These are phyloP conservation scores for Eurypyga helias DNA, from an alignment of 2,113 vertebrate species.

Conservation along the genomic window DNA sequence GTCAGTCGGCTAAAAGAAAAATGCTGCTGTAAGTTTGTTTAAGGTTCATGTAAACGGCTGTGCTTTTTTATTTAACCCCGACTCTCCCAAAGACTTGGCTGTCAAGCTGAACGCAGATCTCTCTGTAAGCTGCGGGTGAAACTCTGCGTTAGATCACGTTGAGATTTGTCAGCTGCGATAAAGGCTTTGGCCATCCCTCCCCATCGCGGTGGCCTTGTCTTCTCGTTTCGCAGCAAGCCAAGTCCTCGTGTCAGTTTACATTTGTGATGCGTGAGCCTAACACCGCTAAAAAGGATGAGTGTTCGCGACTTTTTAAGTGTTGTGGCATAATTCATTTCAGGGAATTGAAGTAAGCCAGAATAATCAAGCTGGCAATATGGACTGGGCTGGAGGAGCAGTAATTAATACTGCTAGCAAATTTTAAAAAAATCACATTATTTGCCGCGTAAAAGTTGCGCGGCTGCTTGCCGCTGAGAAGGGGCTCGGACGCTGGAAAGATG, in stretches of 20 bases:
- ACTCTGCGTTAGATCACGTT: background rate
- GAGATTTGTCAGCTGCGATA: background rate
- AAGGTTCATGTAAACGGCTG: slow-evolving; percentile 82
- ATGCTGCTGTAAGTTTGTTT: slow-evolving; percentile 88
- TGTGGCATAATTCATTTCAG: background rate
- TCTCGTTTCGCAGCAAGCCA: background rate
- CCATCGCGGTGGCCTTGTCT: background rate
- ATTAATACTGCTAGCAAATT: slow-evolving; percentile 20
- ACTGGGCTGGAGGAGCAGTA: background rate
- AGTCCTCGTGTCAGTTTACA: background rate
- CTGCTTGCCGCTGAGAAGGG: background rate
- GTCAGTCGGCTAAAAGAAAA: slow-evolving; percentile 87
- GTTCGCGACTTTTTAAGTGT: slow-evolving; percentile 11
- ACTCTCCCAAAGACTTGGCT: slow-evolving; percentile 34
- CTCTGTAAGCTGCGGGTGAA: background rate
- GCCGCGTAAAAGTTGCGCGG: background rate
- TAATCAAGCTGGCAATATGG: background rate
- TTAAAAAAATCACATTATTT: background rate
- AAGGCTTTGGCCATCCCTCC: background rate
- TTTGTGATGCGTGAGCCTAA: background rate
- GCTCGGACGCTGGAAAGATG: background rate
- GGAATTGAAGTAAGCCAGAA: background rate
- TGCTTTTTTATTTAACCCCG: slow-evolving; percentile 73
- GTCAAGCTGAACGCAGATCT: background rate
- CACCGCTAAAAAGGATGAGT: background rate